Evolutionary conservation across 2,797 vertebrate species (phyloP), one percentile per base, ranked within the genome.

Genomic region (Sebastes oblongus): DNA sequence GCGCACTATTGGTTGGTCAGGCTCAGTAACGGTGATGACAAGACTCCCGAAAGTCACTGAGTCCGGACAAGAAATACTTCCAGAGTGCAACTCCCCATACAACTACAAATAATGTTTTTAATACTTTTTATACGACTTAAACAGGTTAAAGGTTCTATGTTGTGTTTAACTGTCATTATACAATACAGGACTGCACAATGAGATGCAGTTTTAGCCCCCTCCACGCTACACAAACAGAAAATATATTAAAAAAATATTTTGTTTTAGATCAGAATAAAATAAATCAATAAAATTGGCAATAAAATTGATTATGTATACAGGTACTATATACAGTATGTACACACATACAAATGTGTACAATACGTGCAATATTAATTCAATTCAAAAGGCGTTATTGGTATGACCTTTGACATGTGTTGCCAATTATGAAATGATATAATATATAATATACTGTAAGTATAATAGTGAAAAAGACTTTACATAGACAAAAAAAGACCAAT

Each of bases 271-370:
- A 39, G 36, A 39, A 39, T 39, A 39, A 39, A 39, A 39, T 39
- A 39, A 39, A 39, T 39, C 13, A 39, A 39, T 39, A 39, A 14
- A 39, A 39, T 39, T 0, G 0, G 14, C 36, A 39, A 39, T 6
- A 39, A 14, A 39, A 39, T 39, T 0, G 0, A 39, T 3, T 0
- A 39, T 39, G 0, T 0, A 3, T 39, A 3, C 36, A 39, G 5
- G 36, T 39, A 39, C 36, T 54, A 8, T 2, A 61, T 32, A 61
- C 18, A 32, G 1, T 32, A 61, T 61, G 59, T 12, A 61, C 11
- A 61, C 3, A 56, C 2, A 11, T 1, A 34, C 5, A 14, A 1
- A 25, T 0, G 11, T 24, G 6, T 18, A 25, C 4, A 1, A 8
- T 5, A 42, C 1, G 24, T 59, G 24, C 8, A 59, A 70, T 70